Conservation (phyloP, 2,797 vertebrate genomes). For the Takifugu ocellatus region DNA sequence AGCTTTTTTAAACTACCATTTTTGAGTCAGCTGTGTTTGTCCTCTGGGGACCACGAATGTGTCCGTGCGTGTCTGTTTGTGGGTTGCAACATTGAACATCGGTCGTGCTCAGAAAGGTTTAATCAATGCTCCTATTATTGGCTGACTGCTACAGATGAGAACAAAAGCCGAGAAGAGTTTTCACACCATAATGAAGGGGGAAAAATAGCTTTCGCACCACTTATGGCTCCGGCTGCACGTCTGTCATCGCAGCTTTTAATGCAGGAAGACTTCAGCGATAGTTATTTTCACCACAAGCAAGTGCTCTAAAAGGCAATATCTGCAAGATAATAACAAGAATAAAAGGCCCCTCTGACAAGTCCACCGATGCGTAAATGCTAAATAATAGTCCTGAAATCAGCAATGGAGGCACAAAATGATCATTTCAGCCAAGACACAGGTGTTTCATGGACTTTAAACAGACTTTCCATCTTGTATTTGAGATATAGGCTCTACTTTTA, state of each 20-base stretch:
- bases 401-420: too few species aligned
- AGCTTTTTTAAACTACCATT: too few species aligned
- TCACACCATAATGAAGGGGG: constrained; percentile 43
- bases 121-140: constrained; percentile 60
- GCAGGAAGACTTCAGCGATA: constrained; percentile 5
- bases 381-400: too few species aligned
- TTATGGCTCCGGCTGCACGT: constrained; percentile 27
- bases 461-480: too few species aligned
- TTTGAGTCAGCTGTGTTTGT: too few species aligned
- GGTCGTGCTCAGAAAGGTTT: constrained; percentile 27
- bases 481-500: too few species aligned
- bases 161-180: constrained; percentile 33
- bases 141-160: constrained; percentile 37
- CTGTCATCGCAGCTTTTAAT: constrained; percentile 38
- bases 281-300: constrained; percentile 23
- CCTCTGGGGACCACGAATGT: too few species aligned
- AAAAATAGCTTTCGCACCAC: constrained; percentile 35
- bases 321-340: constrained; percentile 5
- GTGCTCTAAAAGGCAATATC: constrained; percentile 7
- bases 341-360: not conserved
- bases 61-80: too few species aligned
- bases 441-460: too few species aligned
- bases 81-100: constrained; percentile 9
- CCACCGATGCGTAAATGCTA: too few species aligned
- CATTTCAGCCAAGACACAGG: too few species aligned